Evolutionary conservation across 2,888 invertebrate genomes (phyloP).

Genomic region (Tetranychus piercei): DNA sequence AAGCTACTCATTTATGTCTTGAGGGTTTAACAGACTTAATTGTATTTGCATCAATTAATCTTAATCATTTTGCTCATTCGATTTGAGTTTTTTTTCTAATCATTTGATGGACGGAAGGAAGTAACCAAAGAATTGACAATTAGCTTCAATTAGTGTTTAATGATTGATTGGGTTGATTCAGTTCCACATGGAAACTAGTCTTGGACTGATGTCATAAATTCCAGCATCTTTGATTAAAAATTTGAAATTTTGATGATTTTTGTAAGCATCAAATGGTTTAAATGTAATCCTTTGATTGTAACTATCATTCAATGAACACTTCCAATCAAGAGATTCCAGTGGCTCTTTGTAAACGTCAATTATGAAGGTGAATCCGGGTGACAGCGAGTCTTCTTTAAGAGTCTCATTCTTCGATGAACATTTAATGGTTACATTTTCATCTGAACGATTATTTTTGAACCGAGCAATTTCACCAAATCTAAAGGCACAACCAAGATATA

Average conservation of each 20-base stretch:
- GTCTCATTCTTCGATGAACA: not conserved
- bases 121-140: no score
- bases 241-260: not conserved
- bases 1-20: not conserved
- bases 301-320: not conserved
- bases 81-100: no score
- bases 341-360: not conserved
- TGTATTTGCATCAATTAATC: no score
- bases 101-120: no score
- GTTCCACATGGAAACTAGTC: not conserved
- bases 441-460: not conserved
- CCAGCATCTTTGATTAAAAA: not conserved
- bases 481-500: not conserved
- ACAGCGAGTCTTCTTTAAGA: not conserved
- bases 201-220: not conserved
- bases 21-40: no score
- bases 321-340: not conserved
- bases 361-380: not conserved
- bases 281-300: not conserved
- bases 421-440: not conserved
- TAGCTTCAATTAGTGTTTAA: no score
- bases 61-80: no score
- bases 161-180: not conserved
- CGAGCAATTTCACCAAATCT: not conserved
- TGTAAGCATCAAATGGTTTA: not conserved